Percentiles rank a stretch among this genome's conserved stretches.
phyloP scores from a whole-genome alignment of 37 sponge, comb jelly and placozoan genomes.

The Theonella swinhoei region DNA sequence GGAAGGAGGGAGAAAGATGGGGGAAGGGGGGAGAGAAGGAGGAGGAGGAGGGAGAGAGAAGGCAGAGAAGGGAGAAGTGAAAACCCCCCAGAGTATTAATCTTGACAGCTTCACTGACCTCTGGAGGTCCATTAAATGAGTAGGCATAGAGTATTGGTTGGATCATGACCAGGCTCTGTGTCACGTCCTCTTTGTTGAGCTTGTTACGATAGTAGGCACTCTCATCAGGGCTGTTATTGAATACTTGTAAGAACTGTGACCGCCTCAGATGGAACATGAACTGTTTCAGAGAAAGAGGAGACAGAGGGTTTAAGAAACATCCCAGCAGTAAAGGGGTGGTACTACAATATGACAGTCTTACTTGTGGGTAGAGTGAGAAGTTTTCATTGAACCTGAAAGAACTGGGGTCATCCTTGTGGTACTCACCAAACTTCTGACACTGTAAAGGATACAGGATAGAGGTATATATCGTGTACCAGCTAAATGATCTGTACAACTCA shows the following conservation, averaged over 20 bases:
- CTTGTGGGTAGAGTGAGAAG: slow-evolving; percentile 98
- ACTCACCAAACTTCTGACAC: slow-evolving; percentile 99
- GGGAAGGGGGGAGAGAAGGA: background rate
- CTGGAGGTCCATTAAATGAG: slow-evolving; percentile 96
- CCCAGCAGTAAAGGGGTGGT: too few species aligned
- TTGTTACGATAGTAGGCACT: slow-evolving; percentile 97
- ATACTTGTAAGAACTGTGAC: slow-evolving; percentile 97
- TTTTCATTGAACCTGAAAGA: slow-evolving; percentile 94
- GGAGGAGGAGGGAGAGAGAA: too few species aligned
- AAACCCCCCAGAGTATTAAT: too few species aligned
- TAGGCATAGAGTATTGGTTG: slow-evolving; percentile 98
- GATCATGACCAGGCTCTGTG: slow-evolving; percentile 92
- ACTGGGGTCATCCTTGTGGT: slow-evolving; percentile 88
- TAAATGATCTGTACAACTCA: slow-evolving; percentile 9
- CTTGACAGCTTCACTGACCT: slow-evolving; percentile 81
- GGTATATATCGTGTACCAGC: background rate
- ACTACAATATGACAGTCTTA: slow-evolving; percentile 19
- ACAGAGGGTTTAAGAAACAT: too few species aligned
- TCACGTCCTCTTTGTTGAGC: slow-evolving; percentile 92
- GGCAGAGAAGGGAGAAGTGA: background rate
- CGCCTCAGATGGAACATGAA: slow-evolving; percentile 99
- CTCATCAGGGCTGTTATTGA: slow-evolving; percentile 99
- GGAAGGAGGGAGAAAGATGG: too few species aligned
- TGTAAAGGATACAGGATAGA: background rate
- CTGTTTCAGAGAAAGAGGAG: slow-evolving; percentile 36